A percentile compares a stretch with the other conserved stretches of the same genome.
Conservation (phyloP, 2,888 invertebrate genomes). For the Calliphora vomitoria region DNA sequence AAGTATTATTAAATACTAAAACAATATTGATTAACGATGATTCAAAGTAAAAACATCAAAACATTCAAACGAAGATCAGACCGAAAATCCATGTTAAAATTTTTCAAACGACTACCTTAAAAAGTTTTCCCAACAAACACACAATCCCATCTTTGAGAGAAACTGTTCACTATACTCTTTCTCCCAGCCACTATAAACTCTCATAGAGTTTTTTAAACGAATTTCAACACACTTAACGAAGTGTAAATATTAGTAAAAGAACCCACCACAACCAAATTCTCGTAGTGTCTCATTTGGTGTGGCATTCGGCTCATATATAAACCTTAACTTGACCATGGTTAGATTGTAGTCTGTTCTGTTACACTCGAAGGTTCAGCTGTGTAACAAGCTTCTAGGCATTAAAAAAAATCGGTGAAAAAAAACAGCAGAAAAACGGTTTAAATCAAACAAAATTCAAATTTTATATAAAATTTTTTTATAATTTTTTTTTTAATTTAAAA, state of each 20-base stretch:
- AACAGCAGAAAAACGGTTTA: constrained; percentile 38
- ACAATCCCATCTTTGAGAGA: constrained; percentile 60
- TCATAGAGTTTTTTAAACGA: constrained; percentile 9
- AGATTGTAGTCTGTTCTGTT: constrained; percentile 80
- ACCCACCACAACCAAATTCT: constrained; percentile 24
- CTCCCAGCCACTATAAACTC: constrained; percentile 1
- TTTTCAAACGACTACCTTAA: background rate
- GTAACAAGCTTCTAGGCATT: constrained; percentile 75
- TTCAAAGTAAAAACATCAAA: too few species aligned
- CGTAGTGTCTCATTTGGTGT: constrained; percentile 43
- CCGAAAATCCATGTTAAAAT: too few species aligned
- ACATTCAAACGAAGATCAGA: too few species aligned
- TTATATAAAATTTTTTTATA: constrained; percentile 55
- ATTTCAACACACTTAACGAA: constrained; percentile 60
- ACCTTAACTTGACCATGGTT: constrained; percentile 76
- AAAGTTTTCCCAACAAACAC: background rate
- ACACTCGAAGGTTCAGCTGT: constrained; percentile 80
- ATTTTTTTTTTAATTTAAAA: constrained; percentile 66
- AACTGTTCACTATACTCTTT: constrained; percentile 19
- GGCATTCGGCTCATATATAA: constrained; percentile 78
- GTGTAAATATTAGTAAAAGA: constrained; percentile 46
- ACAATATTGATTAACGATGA: too few species aligned
- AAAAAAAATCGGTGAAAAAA: constrained; percentile 51
- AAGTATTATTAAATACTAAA: too few species aligned
- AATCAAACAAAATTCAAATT: constrained; percentile 60